Evolutionary conservation across 2,888 invertebrate species (phyloP).

Genomic region (Bombyx huttoni): DNA sequence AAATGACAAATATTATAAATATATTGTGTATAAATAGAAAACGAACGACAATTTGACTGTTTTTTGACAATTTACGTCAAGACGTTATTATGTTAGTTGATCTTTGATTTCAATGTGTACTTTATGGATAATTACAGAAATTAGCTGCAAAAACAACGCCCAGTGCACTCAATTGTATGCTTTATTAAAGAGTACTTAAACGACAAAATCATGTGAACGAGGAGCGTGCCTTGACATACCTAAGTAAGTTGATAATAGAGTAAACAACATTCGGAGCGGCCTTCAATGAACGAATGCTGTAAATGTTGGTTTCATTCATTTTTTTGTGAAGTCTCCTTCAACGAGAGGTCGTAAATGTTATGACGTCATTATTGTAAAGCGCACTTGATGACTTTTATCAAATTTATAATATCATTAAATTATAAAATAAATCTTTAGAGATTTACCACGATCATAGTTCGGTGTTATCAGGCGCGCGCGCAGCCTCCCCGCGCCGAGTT

Average conservation of each 20-base stretch:
- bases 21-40: not conserved
- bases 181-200: not conserved
- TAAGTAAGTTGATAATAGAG: not conserved
- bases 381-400: not conserved
- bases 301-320: not conserved
- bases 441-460: conserved; percentile 10
- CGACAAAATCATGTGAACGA: not conserved
- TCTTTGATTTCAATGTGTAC: not conserved
- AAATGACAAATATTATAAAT: too few species aligned
- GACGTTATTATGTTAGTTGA: not conserved
- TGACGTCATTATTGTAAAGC: not conserved
- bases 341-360: not conserved
- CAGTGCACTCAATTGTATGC: not conserved
- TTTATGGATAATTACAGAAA: not conserved
- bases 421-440: not conserved
- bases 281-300: not conserved
- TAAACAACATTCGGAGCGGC: not conserved
- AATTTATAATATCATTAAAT: not conserved
- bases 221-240: not conserved
- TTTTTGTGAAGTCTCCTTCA: not conserved
- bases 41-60: not conserved
- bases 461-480: not conserved
- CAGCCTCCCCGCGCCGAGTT: not conserved
- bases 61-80: not conserved
- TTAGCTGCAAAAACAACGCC: not conserved